These are phyloP conservation scores for Oceanodroma leucorhoa DNA, from an alignment of 2,797 vertebrate species.

Conservation along the genomic window DNA sequence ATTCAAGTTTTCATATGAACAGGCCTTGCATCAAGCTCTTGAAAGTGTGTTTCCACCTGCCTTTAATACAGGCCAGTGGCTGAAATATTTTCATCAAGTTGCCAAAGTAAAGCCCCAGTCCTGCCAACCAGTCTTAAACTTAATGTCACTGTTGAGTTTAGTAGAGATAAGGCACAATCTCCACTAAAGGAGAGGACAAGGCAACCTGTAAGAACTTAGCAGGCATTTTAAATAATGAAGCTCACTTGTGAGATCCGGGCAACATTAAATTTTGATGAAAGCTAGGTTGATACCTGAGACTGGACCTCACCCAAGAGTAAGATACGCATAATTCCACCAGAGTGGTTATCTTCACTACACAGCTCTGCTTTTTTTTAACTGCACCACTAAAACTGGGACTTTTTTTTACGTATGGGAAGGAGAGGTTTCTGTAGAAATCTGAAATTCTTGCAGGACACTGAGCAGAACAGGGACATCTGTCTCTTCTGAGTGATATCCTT, in stretches of 20 bases:
- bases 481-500: constrained; percentile 23
- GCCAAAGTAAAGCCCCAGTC: neutral
- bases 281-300: neutral
- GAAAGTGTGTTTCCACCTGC: neutral
- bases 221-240: constrained; percentile 22
- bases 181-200: neutral
- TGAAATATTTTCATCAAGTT: constrained; percentile 2
- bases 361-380: neutral
- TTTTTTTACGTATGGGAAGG: neutral
- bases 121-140: neutral
- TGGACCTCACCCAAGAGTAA: neutral
- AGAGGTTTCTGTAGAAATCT: neutral
- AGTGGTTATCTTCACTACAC: neutral
- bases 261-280: constrained; percentile 41
- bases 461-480: constrained; percentile 19
- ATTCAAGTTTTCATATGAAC: neutral
- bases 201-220: neutral
- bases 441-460: constrained; percentile 30
- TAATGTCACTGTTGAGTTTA: neutral
- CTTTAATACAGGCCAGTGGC: neutral
- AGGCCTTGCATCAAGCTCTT: neutral
- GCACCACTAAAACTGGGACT: neutral
- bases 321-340: neutral
- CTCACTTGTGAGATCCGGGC: neutral
- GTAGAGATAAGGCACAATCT: neutral